Evolutionary conservation across 92 coral and sea anemone species (phyloP), one percentile per base, ranked within the genome.

Genomic region (Actinostola sp.): DNA sequence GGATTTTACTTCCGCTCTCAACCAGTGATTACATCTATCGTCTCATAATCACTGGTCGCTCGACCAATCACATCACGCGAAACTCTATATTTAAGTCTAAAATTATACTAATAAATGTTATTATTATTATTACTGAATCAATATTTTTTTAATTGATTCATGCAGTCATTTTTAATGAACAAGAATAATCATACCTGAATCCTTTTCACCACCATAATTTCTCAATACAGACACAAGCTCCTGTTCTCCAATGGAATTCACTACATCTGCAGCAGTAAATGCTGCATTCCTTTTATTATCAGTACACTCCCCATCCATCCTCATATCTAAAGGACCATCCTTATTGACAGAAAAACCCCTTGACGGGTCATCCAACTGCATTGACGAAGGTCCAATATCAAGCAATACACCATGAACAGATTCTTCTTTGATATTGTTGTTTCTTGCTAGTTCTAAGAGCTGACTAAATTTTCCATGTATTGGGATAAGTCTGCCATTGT

Each of bases 221-320:
- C 90, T 76, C 39, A 90, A 46, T 17, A 90, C 90, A 45, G 97
- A 85, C 0, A 85, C 61, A 41, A 90, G 78, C 48, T 90, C 97
- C 24, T 71, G 73, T 46, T 90, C 97, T 24, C 84, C 84, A 25
- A 87, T 90, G 29, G 92, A 79, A 72, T 90, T 90, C 66, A 90
- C 89, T 36, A 90, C 97, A 90, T 90, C 97, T 59, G 97, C 97
- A 38, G 97, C 97, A 25, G 97, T 90, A 64, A 90, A 66, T 25
- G 87, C 62, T 11, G 81, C 55, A 56, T 41, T 80, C 28, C 68
- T 70, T n/a, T 67, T 24, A 8, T 69, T 61, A 17, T 11, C 52
- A 16, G 51, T 9, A 55, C 49, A 39, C 32, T 51, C 49, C 28
- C 75, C 84, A 55, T 88, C 92, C 97, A 90, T 90, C 70, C 97